Percentiles rank a stretch among this genome's conserved stretches.
Evolutionary conservation across 2,113 vertebrate genomes (phyloP).

Genomic region (Vombatus ursinus): DNA sequence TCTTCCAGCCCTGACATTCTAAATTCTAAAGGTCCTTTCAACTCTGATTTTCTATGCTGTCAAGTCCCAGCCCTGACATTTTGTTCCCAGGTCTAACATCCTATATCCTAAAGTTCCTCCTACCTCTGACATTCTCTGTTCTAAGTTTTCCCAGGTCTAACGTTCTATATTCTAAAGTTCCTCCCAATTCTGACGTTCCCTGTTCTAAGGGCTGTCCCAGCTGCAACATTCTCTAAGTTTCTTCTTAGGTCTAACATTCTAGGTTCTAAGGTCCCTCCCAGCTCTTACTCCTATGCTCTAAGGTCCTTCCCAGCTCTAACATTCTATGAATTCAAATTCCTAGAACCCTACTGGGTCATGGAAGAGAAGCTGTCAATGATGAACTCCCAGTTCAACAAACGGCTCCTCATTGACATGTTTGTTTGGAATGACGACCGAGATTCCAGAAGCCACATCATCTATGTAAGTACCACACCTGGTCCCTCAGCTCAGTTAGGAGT

Average conservation of each 20-base stretch:
- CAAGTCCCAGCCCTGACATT: neutral
- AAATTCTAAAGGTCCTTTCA: neutral
- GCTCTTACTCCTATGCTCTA: neutral
- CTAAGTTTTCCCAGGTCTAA: neutral
- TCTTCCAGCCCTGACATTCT: neutral
- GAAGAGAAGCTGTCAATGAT: conserved; percentile 91
- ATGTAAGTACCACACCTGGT: conserved; percentile 82
- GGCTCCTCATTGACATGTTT: conserved; percentile 93
- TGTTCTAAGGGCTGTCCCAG: neutral
- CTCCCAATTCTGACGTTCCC: neutral
- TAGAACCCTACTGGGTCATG: conserved; percentile 90
- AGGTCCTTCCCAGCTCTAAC: neutral
- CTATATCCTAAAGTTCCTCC: neutral
- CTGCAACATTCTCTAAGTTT: neutral
- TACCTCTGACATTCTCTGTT: neutral
- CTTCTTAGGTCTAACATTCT: neutral
- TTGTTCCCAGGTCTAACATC: neutral
- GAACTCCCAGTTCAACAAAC: conserved; percentile 91
- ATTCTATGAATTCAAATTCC: neutral
- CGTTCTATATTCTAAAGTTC: neutral
- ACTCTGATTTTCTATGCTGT: neutral
- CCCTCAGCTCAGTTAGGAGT: neutral
- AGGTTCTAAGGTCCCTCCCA: neutral
- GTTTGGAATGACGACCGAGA: conserved; percentile 95
- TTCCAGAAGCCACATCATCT: conserved; percentile 93